Evolutionary conservation across 2,797 vertebrate species (phyloP).

Genomic region (Gadopsis bispinosus): DNA sequence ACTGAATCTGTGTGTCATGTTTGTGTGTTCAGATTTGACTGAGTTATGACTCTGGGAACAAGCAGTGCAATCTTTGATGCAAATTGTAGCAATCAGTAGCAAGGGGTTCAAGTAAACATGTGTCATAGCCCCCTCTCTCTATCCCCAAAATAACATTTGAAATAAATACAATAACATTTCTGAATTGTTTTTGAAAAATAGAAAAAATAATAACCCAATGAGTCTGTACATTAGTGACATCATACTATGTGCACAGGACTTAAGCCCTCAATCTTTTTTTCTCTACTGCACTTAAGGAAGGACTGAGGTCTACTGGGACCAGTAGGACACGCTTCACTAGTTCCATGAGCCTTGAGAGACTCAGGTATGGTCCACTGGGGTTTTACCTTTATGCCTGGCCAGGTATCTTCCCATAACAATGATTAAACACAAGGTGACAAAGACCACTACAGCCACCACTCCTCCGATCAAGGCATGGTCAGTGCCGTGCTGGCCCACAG

Average conservation of each 20-base stretch:
- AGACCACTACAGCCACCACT: constrained; percentile 98
- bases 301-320: constrained; percentile 43
- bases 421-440: constrained; percentile 98
- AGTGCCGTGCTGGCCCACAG: constrained; percentile 91
- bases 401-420: constrained; percentile 98
- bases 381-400: constrained; percentile 99
- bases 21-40: not conserved
- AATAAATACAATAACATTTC: not conserved
- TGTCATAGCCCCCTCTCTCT: not conserved
- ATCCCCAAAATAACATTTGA: not conserved
- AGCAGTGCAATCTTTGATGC: not conserved
- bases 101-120: not conserved
- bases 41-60: not conserved
- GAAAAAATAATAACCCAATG: not conserved
- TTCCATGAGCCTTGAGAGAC: constrained; percentile 38
- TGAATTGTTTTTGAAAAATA: not conserved
- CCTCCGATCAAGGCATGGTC: constrained; percentile 98
- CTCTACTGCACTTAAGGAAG: constrained; percentile 22
- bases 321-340: constrained; percentile 33
- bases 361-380: constrained; percentile 42
- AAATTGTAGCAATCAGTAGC: not conserved
- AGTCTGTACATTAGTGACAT: no score
- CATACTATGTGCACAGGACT: not conserved
- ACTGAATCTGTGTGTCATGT: not conserved
- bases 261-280: not conserved